phyloP scores from a whole-genome alignment of 23 tunicate species.

The Clavelina lepadiformis region DNA sequence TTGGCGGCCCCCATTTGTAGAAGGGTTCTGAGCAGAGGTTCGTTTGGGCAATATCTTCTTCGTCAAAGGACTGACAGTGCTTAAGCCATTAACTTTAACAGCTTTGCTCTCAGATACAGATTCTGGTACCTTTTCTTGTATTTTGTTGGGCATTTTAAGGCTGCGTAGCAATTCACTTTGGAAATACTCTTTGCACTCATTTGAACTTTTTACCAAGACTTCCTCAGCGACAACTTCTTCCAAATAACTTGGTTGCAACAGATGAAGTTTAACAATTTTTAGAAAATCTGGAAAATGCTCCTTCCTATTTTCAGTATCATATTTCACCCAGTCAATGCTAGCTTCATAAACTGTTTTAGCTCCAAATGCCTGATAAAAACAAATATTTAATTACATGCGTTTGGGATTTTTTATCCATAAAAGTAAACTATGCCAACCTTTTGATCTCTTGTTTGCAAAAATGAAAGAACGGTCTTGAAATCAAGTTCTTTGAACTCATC shows the following conservation, averaged over 20 bases:
- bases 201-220: slow-evolving; percentile 7
- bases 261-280: slow-evolving; percentile 23
- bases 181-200: slow-evolving; percentile 24
- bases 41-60: background rate
- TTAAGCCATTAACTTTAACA: background rate
- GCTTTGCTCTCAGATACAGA: too few species aligned
- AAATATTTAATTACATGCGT: background rate
- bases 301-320: slow-evolving; percentile 10
- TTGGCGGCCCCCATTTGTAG: background rate
- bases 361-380: slow-evolving; percentile 18
- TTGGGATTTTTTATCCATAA: background rate
- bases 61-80: background rate
- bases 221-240: slow-evolving; percentile 13
- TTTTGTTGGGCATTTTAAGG: slow-evolving; percentile 11
- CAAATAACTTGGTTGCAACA: background rate
- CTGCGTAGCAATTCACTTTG: slow-evolving; percentile 19
- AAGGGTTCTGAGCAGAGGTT: background rate
- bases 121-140: too few species aligned
- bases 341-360: slow-evolving; percentile 24
- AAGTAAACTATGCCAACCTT: slow-evolving; percentile 5
- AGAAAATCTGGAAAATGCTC: slow-evolving; percentile 10
- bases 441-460: slow-evolving; percentile 20
- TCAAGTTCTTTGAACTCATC: slow-evolving; percentile 19
- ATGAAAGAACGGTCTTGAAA: background rate
- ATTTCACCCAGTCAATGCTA: slow-evolving; percentile 5